Conservation (phyloP, 2,888 invertebrate genomes). For the Zele albiditarsus region DNA sequence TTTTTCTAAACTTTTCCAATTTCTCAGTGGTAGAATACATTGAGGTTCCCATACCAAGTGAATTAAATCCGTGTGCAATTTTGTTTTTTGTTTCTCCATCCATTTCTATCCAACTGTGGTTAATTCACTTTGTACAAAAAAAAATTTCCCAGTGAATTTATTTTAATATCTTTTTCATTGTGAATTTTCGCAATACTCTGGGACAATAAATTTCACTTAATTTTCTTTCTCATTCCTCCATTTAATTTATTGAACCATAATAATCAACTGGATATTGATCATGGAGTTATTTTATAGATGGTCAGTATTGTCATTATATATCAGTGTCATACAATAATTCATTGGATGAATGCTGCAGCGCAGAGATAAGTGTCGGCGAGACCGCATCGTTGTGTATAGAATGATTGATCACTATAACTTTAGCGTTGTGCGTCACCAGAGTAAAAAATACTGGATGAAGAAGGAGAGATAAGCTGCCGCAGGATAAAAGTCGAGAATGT, state of each 20-base stretch:
- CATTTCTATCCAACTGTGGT: constrained; percentile 3
- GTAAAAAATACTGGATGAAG: constrained; percentile 47
- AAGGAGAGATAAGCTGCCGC: constrained; percentile 45
- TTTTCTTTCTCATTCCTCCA: neutral
- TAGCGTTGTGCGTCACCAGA: constrained; percentile 34
- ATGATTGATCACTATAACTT: constrained; percentile 47
- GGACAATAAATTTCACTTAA: neutral
- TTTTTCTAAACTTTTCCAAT: constrained; percentile 17
- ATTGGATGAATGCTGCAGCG: constrained; percentile 39
- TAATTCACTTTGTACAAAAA: constrained; percentile 11
- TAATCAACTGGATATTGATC: neutral
- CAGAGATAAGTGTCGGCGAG: constrained; percentile 43
- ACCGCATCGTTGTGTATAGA: neutral
- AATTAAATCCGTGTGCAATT: constrained; percentile 5
- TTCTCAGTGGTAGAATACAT: constrained; percentile 7
- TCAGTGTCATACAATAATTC: constrained; percentile 43
- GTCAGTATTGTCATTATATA: constrained; percentile 23
- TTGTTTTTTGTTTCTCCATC: neutral
- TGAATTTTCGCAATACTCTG: neutral
- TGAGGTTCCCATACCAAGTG: neutral
- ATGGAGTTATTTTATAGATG: neutral
- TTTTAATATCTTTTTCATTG: neutral
- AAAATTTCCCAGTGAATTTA: neutral
- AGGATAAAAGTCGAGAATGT: constrained; percentile 21
- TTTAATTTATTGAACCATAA: neutral